Conservation (phyloP, 1,140 invertebrate species). For the Heliconius hermathena region DNA sequence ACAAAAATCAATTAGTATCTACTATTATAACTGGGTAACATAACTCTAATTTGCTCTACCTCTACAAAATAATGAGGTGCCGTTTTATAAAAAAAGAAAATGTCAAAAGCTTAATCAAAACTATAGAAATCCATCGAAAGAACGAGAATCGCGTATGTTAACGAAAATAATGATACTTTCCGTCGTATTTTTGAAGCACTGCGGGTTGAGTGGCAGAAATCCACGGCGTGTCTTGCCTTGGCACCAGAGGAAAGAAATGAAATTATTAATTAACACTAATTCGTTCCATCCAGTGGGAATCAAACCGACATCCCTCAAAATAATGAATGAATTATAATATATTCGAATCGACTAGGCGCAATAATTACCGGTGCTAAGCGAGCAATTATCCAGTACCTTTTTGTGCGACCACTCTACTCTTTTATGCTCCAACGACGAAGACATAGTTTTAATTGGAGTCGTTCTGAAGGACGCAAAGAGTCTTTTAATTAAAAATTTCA, state of each 20-base stretch:
- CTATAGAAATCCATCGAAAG: not conserved
- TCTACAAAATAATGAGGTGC: not conserved
- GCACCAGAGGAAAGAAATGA: no score
- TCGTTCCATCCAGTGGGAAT: no score
- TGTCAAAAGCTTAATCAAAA: not conserved
- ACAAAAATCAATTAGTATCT: no score
- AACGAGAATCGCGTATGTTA: not conserved
- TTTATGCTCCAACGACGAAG: slow-evolving; percentile 56
- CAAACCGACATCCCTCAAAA: no score
- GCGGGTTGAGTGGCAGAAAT: no score
- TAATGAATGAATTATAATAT: slow-evolving; percentile 18
- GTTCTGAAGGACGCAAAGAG: slow-evolving; percentile 53
- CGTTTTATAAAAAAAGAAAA: not conserved
- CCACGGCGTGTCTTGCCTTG: no score
- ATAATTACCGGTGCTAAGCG: slow-evolving; percentile 26
- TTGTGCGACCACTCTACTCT: slow-evolving; percentile 20
- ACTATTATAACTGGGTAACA: no score
- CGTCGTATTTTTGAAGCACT: no score
- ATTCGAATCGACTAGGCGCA: slow-evolving; percentile 27
- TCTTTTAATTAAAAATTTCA: slow-evolving; percentile 70
- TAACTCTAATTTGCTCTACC: no score
- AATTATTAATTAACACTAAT: no score
- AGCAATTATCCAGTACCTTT: slow-evolving; percentile 29
- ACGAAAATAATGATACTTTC: slow-evolving; percentile 2
- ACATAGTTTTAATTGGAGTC: slow-evolving; percentile 71